Evolutionary conservation across 1,140 invertebrate genomes (phyloP).

Genomic region (Lepidostoma basale): DNA sequence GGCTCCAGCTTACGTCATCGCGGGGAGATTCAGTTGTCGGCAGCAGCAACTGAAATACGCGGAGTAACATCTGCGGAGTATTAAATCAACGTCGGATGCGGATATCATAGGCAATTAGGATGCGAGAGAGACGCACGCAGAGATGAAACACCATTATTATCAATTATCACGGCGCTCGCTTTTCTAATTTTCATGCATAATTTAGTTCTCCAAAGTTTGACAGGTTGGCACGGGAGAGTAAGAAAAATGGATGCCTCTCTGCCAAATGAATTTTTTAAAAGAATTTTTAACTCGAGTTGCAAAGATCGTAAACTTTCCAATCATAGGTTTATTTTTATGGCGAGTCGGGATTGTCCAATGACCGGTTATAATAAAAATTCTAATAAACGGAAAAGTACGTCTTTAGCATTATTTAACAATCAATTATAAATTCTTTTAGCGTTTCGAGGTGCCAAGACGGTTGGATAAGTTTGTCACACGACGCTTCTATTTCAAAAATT

Average conservation of each 20-base stretch:
- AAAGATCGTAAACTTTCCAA: background rate
- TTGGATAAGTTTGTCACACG: slow-evolving; percentile 6
- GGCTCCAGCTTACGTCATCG: too few relatives aligned
- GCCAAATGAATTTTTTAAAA: too few relatives aligned
- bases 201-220: too few relatives aligned
- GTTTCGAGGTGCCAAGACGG: background rate
- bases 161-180: too few relatives aligned
- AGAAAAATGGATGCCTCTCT: too few relatives aligned
- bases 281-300: background rate
- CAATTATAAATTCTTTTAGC: slow-evolving; percentile 7
- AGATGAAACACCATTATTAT: too few relatives aligned
- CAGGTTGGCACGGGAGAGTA: too few relatives aligned
- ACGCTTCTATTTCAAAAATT: slow-evolving; percentile 22
- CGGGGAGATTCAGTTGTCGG: too few relatives aligned
- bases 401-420: background rate
- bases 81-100: background rate
- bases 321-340: background rate
- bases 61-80: background rate
- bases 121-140: too few relatives aligned
- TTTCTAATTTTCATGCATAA: background rate
- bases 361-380: background rate
- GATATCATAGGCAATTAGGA: too few relatives aligned
- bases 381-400: background rate
- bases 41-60: too few relatives aligned
- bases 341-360: background rate